phyloP scores from a whole-genome alignment of 2,888 invertebrate genomes.

The Hemicrepidius hirtus region DNA sequence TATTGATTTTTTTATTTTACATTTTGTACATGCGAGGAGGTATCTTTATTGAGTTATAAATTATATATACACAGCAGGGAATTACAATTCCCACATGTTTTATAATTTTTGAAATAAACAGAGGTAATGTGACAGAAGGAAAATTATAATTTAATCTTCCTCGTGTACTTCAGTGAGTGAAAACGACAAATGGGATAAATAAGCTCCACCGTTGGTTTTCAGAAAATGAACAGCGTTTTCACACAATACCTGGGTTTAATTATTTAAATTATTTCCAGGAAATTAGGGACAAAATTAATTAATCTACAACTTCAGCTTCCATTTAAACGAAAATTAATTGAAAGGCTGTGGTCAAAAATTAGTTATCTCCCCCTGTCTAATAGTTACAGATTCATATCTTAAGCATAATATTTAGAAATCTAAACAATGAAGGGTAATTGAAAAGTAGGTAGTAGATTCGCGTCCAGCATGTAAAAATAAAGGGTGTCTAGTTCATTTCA shows the following conservation, averaged over 20 bases:
- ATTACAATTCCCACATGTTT: too few species aligned
- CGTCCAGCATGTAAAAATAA: conserved; percentile 23
- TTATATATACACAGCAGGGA: too few species aligned
- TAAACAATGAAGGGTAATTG: background rate
- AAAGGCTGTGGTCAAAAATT: background rate
- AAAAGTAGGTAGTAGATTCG: background rate
- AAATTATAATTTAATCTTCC: conserved; percentile 1
- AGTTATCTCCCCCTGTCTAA: background rate
- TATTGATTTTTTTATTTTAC: too few species aligned
- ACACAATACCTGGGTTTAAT: conserved; percentile 10
- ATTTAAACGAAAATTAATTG: conserved; percentile 6
- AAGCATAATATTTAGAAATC: too few species aligned
- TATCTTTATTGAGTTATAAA: too few species aligned
- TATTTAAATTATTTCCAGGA: conserved; percentile 19
- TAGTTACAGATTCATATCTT: background rate
- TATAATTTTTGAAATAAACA: background rate
- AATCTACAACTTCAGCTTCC: background rate
- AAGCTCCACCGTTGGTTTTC: conserved; percentile 4
- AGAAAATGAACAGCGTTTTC: background rate
- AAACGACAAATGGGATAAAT: conserved; percentile 2
- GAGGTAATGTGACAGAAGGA: background rate
- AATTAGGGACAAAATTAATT: conserved; percentile 15
- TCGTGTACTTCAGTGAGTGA: conserved; percentile 4
- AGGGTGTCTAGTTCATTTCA: conserved; percentile 48
- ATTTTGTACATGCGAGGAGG: too few species aligned